Percentiles rank a stretch among this genome's conserved stretches.
Evolutionary conservation across 1,140 invertebrate species (phyloP).

Genomic region (Branchinecta lindahli): DNA sequence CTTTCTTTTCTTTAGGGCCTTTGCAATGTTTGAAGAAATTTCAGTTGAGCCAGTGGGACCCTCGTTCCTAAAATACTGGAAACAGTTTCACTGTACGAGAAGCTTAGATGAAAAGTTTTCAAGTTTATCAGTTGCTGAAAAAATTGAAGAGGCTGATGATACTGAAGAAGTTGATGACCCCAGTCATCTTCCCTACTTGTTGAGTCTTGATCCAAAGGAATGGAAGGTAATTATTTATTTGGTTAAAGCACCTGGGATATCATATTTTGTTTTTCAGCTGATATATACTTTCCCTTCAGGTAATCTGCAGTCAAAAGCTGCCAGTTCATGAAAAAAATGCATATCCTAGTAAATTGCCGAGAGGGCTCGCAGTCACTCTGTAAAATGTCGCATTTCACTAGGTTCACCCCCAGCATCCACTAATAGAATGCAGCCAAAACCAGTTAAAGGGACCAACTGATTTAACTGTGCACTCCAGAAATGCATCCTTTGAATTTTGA

Average conservation of each 20-base stretch:
- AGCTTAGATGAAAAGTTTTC: slow-evolving; percentile 6
- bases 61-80: slow-evolving; percentile 1
- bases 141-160: neutral
- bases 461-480: too few relatives aligned
- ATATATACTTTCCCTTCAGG: neutral
- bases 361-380: too few relatives aligned
- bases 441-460: too few relatives aligned
- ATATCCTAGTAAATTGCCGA: too few relatives aligned
- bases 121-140: neutral
- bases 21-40: slow-evolving; percentile 4
- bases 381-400: too few relatives aligned
- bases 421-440: too few relatives aligned
- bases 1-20: too few relatives aligned
- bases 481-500: too few relatives aligned
- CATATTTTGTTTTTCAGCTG: neutral
- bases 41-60: neutral
- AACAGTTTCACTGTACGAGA: neutral
- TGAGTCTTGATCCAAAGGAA: neutral
- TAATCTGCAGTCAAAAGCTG: too few relatives aligned
- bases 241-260: neutral
- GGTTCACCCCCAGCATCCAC: too few relatives aligned
- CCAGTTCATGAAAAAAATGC: too few relatives aligned
- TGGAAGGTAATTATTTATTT: neutral
- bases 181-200: neutral
- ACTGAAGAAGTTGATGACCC: neutral